Conservation (phyloP, 2,888 invertebrate genomes). For the Deroplatys truncata region DNA sequence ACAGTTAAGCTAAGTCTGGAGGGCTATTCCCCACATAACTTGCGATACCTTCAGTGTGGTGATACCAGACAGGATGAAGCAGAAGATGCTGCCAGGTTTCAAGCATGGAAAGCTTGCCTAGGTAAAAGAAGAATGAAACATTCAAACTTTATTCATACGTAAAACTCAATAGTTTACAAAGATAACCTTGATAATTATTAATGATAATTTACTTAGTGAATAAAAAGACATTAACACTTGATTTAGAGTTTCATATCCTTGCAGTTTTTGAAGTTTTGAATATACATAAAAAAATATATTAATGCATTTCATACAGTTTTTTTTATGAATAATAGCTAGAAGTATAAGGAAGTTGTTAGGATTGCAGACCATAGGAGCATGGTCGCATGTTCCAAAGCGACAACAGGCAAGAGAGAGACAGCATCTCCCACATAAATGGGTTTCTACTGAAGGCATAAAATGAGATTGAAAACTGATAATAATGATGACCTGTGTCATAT, state of each 20-base stretch:
- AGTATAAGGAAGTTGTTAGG: neutral
- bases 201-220: too few relatives aligned
- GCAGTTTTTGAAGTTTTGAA: too few relatives aligned
- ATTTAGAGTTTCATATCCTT: too few relatives aligned
- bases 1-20: conserved; percentile 79
- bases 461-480: neutral
- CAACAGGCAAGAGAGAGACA: too few relatives aligned
- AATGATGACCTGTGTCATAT: neutral
- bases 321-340: too few relatives aligned
- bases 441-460: neutral
- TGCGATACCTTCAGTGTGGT: conserved; percentile 75
- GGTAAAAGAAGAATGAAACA: conserved; percentile 42
- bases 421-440: neutral
- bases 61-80: conserved; percentile 68
- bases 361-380: neutral
- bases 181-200: neutral
- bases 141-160: neutral
- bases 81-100: conserved; percentile 73
- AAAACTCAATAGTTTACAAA: neutral
- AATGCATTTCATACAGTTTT: too few relatives aligned
- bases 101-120: conserved; percentile 88
- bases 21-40: conserved; percentile 75
- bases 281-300: too few relatives aligned
- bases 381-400: neutral
- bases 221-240: too few relatives aligned